phyloP scores from a whole-genome alignment of 2,113 vertebrate genomes.

The Aptenodytes patagonicus region DNA sequence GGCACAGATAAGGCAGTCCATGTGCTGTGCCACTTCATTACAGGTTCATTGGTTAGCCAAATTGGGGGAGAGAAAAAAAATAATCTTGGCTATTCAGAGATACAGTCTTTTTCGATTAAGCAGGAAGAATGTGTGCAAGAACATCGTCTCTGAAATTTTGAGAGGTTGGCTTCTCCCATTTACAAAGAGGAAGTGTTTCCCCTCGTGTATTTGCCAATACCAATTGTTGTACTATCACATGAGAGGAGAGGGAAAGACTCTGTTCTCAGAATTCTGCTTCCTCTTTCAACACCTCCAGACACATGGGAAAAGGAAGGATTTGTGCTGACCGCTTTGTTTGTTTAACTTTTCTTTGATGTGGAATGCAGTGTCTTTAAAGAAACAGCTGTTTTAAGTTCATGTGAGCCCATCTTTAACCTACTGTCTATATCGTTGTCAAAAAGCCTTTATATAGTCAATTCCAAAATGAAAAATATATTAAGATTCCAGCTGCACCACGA shows the following conservation, averaged over 20 bases:
- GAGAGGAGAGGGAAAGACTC: not conserved
- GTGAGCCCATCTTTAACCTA: not conserved
- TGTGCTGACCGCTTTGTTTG: not conserved
- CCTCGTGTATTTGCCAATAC: not conserved
- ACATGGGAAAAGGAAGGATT: not conserved
- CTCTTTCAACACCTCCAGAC: not conserved
- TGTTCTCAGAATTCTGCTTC: not conserved
- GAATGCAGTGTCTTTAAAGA: not conserved
- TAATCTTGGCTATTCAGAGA: not conserved
- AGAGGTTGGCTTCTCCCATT: not conserved
- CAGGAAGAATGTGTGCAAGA: not conserved
- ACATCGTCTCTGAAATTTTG: fast-evolving
- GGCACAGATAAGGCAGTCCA: not conserved
- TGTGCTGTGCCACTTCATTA: not conserved
- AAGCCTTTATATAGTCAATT: not conserved
- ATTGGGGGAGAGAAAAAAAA: not conserved
- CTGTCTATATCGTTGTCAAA: not conserved
- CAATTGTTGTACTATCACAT: not conserved
- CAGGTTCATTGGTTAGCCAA: not conserved
- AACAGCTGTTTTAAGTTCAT: not conserved
- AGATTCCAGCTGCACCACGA: not conserved
- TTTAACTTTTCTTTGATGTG: not conserved
- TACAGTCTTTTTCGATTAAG: not conserved
- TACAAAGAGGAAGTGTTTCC: not conserved
- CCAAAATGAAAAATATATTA: not conserved